Evolutionary conservation across 2,113 vertebrate species (phyloP), one percentile per base, ranked within the genome.

Genomic region (Coregonus clupeaformis): DNA sequence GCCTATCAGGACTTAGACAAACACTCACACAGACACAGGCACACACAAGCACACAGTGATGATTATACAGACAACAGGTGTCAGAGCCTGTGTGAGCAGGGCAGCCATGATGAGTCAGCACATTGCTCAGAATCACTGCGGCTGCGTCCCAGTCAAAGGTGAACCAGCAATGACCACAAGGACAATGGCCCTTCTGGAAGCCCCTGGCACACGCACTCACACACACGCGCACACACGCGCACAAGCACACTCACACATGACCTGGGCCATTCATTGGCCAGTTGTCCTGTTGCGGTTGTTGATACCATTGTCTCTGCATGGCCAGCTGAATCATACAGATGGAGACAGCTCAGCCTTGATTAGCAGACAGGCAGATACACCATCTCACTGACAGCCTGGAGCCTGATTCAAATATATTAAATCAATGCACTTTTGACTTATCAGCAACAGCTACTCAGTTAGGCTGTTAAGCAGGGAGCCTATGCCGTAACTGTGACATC

Each of bases 141-240:
- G 77, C 29, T 42, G 36, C 36, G 11, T 42, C 36, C 13, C 71
- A 77, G 82, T 85, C 69, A 86, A 80, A 85, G 77, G 82, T 82
- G 79, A 82, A 78, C 76, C 72, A 75, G 75, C 77, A 69, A 76
- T 7, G 3, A 67, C 69, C 79, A 71, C 32, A 36, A 20, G 75
- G 71, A 86, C 89, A 90, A 85, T 63, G 70, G 47, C 76, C 71
- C 83, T 80, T 85, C 78, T 88, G 75, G 80, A 84, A 73, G 49
- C 32, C 9, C 71, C 73, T 68, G 55, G 62, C 36, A 47, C 29
- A 64, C 7, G 73, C 72, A 49, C 71, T 49, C 71, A 59, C 30
- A 71, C 36, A 42, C n/a, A 71, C 63, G 65, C 52, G 68, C 18
- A 77, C 69, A 70, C 27, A 27, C 2, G n/a, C n/a, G n/a, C n/a